These are phyloP conservation scores for Chloroclysta siterata DNA, from an alignment of 2,888 invertebrate genomes.

Conservation along the genomic window DNA sequence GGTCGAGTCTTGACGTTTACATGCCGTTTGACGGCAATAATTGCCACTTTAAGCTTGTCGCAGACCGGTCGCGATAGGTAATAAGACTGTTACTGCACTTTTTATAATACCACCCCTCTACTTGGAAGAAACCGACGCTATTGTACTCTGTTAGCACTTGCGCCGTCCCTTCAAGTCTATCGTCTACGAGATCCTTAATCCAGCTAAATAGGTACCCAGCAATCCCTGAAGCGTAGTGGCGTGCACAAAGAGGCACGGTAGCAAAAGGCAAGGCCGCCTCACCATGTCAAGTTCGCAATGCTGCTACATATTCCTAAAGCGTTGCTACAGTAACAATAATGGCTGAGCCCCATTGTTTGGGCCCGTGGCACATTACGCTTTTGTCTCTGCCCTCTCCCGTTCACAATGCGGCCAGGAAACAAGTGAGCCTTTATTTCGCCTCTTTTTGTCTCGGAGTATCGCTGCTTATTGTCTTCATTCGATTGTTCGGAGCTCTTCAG, in stretches of 20 bases:
- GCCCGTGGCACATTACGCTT: slow-evolving; percentile 85
- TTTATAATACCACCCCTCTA: neutral
- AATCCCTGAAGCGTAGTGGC: neutral
- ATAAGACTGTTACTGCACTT: no score
- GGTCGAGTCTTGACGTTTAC: no score
- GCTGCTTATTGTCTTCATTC: slow-evolving; percentile 86
- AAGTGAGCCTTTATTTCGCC: slow-evolving; percentile 86
- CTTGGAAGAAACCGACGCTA: neutral
- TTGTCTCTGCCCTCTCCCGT: slow-evolving; percentile 85
- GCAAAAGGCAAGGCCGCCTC: slow-evolving; percentile 60
- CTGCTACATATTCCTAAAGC: slow-evolving; percentile 78
- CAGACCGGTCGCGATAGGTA: no score
- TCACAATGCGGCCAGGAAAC: slow-evolving; percentile 86
- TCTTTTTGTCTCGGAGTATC: slow-evolving; percentile 86
- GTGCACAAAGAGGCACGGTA: slow-evolving; percentile 28
- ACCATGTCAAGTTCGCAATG: slow-evolving; percentile 81
- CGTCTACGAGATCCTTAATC: neutral
- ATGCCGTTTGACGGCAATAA: no score
- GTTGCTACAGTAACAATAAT: slow-evolving; percentile 84
- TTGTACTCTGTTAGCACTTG: neutral
- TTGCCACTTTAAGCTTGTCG: no score
- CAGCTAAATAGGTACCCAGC: neutral
- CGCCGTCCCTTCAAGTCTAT: neutral
- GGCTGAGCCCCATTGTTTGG: slow-evolving; percentile 83
- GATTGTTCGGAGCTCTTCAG: slow-evolving; percentile 85